Evolutionary conservation across 2,113 vertebrate genomes (phyloP).

Genomic region (Hippotragus niger): DNA sequence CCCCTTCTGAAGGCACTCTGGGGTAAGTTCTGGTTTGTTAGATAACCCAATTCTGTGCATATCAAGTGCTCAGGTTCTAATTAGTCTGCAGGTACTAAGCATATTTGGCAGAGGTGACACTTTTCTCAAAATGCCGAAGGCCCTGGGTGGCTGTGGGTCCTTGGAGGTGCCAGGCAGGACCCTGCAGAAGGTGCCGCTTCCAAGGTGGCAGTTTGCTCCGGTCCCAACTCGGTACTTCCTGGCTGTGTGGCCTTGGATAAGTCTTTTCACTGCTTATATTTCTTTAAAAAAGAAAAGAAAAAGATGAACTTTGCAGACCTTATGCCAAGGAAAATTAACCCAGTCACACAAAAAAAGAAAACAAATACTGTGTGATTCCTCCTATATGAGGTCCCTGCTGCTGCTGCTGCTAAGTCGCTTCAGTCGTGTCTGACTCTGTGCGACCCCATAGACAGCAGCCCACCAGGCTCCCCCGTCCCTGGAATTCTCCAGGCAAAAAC

Average conservation of each 20-base stretch:
- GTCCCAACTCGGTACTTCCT: not conserved
- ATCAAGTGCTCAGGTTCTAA: accelerated
- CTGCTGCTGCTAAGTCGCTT: too few relatives aligned
- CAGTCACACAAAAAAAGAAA: not conserved
- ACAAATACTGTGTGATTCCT: not conserved
- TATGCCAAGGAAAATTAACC: not conserved
- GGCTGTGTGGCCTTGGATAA: not conserved
- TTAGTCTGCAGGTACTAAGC: not conserved
- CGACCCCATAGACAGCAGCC: too few relatives aligned
- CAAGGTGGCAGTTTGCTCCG: not conserved
- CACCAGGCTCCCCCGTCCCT: too few relatives aligned
- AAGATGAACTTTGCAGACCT: not conserved
- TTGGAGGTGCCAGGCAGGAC: not conserved
- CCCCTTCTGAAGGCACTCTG: not conserved
- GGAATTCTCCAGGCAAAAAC: too few relatives aligned
- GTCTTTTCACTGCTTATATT: not conserved
- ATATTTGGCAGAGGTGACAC: not conserved
- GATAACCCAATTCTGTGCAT: not conserved
- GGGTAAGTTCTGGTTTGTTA: not conserved
- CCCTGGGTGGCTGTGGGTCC: not conserved
- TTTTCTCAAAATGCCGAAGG: not conserved
- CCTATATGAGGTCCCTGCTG: too few relatives aligned
- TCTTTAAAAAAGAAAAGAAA: not conserved
- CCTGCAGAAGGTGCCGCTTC: not conserved
- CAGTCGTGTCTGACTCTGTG: too few relatives aligned